A percentile compares a stretch with the other conserved stretches of the same genome.
Conservation (phyloP, 2,113 vertebrate species). For the Lophius piscatorius region DNA sequence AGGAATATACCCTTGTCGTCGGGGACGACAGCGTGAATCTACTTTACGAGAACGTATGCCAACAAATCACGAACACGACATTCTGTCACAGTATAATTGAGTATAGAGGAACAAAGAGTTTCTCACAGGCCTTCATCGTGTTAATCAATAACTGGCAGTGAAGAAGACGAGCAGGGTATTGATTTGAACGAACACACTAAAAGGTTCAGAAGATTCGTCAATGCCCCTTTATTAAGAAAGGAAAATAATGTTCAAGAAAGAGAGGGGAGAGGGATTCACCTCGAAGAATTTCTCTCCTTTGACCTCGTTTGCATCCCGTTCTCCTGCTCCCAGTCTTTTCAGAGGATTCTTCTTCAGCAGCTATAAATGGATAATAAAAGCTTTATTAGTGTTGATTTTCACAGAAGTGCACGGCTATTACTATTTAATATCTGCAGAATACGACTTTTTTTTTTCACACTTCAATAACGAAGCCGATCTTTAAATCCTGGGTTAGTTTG, state of each 20-base stretch:
- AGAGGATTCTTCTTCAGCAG: constrained; percentile 91
- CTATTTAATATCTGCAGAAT: neutral
- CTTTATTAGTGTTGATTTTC: neutral
- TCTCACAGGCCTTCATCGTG: no score
- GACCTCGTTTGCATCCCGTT: constrained; percentile 89
- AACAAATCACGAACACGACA: no score
- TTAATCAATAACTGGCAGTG: no score
- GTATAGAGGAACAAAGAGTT: no score
- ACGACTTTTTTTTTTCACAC: no score
- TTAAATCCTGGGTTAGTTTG: no score
- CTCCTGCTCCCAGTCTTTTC: constrained; percentile 87
- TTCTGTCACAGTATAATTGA: no score
- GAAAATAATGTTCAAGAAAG: neutral
- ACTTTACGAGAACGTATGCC: no score
- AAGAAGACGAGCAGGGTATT: neutral
- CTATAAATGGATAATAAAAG: constrained; percentile 65
- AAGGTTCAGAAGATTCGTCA: neutral
- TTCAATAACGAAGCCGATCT: no score
- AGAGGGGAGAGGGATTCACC: constrained; percentile 67
- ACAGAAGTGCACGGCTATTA: neutral
- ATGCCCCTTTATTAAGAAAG: neutral
- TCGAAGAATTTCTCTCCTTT: constrained; percentile 91
- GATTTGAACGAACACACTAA: neutral
- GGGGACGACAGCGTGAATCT: no score
- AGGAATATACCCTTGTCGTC: no score